Percentiles rank a stretch among this genome's conserved stretches.
These are phyloP conservation scores for Drosophila barbarae DNA, from an alignment of 2,888 invertebrate species.

Conservation along the genomic window DNA sequence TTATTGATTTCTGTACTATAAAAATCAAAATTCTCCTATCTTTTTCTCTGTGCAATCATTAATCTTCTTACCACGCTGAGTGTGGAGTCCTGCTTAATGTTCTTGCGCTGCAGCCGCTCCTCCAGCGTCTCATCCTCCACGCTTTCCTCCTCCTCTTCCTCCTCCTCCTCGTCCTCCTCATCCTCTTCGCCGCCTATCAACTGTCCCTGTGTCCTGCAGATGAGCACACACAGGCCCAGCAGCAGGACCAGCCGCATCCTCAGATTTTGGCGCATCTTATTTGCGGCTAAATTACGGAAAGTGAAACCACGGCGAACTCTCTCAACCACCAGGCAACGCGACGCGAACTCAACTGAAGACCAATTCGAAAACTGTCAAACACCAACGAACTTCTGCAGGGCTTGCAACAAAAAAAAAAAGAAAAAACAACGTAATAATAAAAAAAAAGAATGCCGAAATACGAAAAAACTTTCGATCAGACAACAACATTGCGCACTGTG, in stretches of 20 bases:
- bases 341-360: slow-evolving; percentile 60
- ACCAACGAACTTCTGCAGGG: slow-evolving; percentile 29
- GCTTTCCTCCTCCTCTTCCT: slow-evolving; percentile 77
- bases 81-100: slow-evolving; percentile 75
- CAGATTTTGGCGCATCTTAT: slow-evolving; percentile 46
- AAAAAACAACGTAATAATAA: slow-evolving; percentile 11
- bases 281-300: slow-evolving; percentile 37
- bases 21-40: not conserved
- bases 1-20: not conserved
- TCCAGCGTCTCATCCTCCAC: slow-evolving; percentile 75
- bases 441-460: slow-evolving; percentile 65
- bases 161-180: slow-evolving; percentile 77
- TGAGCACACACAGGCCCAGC: slow-evolving; percentile 53
- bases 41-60: slow-evolving; percentile 34
- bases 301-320: slow-evolving; percentile 51
- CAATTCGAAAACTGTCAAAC: slow-evolving; percentile 42
- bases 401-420: slow-evolving; percentile 13
- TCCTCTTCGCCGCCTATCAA: slow-evolving; percentile 74
- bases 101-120: slow-evolving; percentile 73
- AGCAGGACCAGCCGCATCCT: slow-evolving; percentile 47
- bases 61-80: slow-evolving; percentile 75
- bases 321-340: slow-evolving; percentile 54
- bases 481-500: slow-evolving; percentile 52
- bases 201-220: slow-evolving; percentile 56
- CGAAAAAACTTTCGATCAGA: slow-evolving; percentile 65